Evolutionary conservation across 2,113 vertebrate species (phyloP).

Genomic region (Seriola dumerili): DNA sequence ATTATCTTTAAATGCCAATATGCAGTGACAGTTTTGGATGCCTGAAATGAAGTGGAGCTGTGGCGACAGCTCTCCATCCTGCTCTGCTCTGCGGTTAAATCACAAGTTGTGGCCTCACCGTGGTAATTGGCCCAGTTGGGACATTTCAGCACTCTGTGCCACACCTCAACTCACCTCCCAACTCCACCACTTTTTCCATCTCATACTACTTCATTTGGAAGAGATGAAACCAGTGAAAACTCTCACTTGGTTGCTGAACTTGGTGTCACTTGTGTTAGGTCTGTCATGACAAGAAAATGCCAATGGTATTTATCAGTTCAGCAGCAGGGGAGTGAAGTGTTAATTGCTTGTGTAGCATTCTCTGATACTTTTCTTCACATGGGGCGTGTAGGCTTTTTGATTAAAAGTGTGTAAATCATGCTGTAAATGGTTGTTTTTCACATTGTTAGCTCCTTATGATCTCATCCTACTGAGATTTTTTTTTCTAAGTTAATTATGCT

Average conservation of each 20-base stretch:
- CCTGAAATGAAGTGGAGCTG: conserved; percentile 60
- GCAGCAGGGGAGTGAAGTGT: conserved; percentile 31
- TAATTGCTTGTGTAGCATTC: conserved; percentile 38
- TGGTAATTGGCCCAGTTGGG: conserved; percentile 74
- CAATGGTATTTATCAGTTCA: conserved; percentile 6
- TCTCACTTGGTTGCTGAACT: conserved; percentile 32
- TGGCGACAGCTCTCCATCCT: conserved; percentile 58
- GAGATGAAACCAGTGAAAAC: conserved; percentile 49
- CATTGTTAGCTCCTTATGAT: background rate
- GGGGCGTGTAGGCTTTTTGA: background rate
- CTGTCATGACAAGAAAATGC: conserved; percentile 15
- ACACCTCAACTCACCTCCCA: conserved; percentile 74
- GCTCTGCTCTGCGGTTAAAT: conserved; percentile 60
- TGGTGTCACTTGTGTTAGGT: conserved; percentile 34
- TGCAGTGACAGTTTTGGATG: conserved; percentile 39
- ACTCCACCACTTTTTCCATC: conserved; percentile 62
- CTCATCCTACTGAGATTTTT: conserved; percentile 22
- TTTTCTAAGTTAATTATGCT: conserved; percentile 10
- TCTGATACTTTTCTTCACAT: conserved; percentile 30
- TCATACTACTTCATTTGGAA: conserved; percentile 49
- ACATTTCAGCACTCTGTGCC: conserved; percentile 67
- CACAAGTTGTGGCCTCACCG: conserved; percentile 44
- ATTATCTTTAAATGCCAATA: conserved; percentile 69
- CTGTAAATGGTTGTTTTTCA: conserved; percentile 5
- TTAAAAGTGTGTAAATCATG: conserved; percentile 10